A percentile compares a stretch with the other conserved stretches of the same genome.
Evolutionary conservation across 2,113 vertebrate species (phyloP).

Genomic region (pig (Sus scrofa)): DNA sequence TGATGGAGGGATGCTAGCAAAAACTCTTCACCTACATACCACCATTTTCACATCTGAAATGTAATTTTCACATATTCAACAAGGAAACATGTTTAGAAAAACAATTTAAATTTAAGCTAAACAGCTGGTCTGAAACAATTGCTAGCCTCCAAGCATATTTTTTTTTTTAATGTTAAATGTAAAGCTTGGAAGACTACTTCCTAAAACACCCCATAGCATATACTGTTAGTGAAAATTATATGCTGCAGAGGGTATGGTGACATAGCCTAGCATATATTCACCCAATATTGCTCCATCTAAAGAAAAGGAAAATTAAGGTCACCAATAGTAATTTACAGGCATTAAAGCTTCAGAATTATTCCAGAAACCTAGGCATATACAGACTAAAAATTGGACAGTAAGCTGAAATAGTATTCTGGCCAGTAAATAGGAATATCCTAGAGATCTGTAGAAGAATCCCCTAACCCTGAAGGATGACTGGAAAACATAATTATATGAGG

Average conservation of each 20-base stretch:
- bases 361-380: not conserved
- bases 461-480: not conserved
- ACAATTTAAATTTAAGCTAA: slow-evolving; percentile 69
- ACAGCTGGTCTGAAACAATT: slow-evolving; percentile 68
- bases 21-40: not conserved
- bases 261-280: not conserved
- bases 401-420: not conserved
- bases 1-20: not conserved
- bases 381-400: not conserved
- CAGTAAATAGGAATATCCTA: not conserved
- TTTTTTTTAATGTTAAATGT: slow-evolving; percentile 40
- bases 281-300: not conserved
- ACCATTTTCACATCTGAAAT: slow-evolving; percentile 21
- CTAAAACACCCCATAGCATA: slow-evolving; percentile 15
- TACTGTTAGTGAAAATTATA: slow-evolving; percentile 54
- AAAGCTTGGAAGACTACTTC: slow-evolving; percentile 59
- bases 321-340: slow-evolving; percentile 32
- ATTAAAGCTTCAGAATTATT: slow-evolving; percentile 50
- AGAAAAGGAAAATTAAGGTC: slow-evolving; percentile 8
- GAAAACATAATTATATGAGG: not conserved
- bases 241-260: not conserved
- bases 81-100: slow-evolving; percentile 53
- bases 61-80: slow-evolving; percentile 59
- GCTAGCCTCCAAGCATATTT: not conserved
- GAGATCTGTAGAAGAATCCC: not conserved